These are phyloP conservation scores for Heliconius aoede DNA, from an alignment of 2,888 invertebrate genomes.

Conservation along the genomic window DNA sequence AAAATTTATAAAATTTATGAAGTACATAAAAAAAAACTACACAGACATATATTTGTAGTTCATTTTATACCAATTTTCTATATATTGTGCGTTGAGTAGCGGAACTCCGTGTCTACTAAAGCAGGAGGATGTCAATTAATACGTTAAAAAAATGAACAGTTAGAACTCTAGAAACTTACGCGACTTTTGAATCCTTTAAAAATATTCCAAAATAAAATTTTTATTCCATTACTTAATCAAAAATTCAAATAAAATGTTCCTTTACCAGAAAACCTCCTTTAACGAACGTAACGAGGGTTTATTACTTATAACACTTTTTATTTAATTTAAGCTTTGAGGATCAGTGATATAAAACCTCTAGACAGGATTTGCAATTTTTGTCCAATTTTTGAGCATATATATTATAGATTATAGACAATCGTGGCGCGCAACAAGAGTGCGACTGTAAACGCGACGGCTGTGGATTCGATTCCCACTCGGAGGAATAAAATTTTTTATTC, in stretches of 20 bases:
- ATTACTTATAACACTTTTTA: conserved; percentile 1
- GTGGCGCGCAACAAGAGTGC: too few relatives aligned
- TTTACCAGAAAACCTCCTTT: neutral
- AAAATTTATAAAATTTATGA: too few relatives aligned
- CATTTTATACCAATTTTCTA: too few relatives aligned
- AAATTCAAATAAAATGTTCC: neutral
- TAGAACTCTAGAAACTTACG: neutral
- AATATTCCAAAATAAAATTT: neutral
- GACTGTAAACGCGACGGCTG: too few relatives aligned
- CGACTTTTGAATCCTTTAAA: neutral
- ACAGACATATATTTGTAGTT: too few relatives aligned
- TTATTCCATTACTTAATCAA: conserved; percentile 16
- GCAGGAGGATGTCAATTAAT: too few relatives aligned
- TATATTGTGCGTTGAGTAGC: too few relatives aligned
- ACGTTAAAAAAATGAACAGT: neutral
- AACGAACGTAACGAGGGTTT: conserved; percentile 1
- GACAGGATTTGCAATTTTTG: neutral
- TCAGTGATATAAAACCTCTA: neutral
- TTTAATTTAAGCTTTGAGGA: neutral
- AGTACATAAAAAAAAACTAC: too few relatives aligned
- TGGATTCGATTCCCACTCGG: too few relatives aligned
- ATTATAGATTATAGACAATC: neutral
- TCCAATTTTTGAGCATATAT: neutral
- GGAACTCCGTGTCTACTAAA: too few relatives aligned
- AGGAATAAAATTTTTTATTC: too few relatives aligned